A percentile compares a stretch with the other conserved stretches of the same genome.
Evolutionary conservation across 2,797 vertebrate genomes (phyloP).

Genomic region (Synaphobranchus kaupii): DNA sequence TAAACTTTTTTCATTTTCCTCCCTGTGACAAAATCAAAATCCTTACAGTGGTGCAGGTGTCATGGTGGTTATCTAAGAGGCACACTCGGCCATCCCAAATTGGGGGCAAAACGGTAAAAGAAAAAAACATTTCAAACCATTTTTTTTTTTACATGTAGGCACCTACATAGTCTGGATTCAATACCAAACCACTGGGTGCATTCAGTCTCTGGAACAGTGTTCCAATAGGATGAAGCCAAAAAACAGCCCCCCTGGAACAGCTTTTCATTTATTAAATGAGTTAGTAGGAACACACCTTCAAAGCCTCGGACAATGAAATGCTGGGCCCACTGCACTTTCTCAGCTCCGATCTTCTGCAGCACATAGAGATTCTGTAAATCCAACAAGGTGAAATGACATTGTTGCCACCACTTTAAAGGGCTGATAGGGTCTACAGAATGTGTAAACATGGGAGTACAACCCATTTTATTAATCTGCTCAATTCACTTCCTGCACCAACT

Average conservation of each 20-base stretch:
- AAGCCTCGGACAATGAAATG: constrained; percentile 84
- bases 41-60: too few relatives aligned
- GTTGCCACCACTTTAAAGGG: background rate
- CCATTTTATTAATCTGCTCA: background rate
- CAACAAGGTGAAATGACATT: background rate
- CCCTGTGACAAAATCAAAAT: too few relatives aligned
- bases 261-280: background rate
- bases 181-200: too few relatives aligned
- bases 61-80: too few relatives aligned
- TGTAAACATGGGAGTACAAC: background rate
- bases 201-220: too few relatives aligned
- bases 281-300: constrained; percentile 69
- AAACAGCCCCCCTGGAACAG: background rate
- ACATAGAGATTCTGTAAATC: constrained; percentile 80
- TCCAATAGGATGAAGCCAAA: too few relatives aligned
- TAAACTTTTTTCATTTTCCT: too few relatives aligned
- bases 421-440: background rate
- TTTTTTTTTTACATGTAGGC: too few relatives aligned
- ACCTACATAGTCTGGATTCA: too few relatives aligned
- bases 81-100: too few relatives aligned
- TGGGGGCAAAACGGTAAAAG: too few relatives aligned
- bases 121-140: too few relatives aligned
- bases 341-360: constrained; percentile 81
- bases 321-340: constrained; percentile 86
- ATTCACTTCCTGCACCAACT: background rate